These are phyloP conservation scores for Philypnodon macrostomus DNA, from an alignment of 2,797 vertebrate genomes.

Conservation along the genomic window DNA sequence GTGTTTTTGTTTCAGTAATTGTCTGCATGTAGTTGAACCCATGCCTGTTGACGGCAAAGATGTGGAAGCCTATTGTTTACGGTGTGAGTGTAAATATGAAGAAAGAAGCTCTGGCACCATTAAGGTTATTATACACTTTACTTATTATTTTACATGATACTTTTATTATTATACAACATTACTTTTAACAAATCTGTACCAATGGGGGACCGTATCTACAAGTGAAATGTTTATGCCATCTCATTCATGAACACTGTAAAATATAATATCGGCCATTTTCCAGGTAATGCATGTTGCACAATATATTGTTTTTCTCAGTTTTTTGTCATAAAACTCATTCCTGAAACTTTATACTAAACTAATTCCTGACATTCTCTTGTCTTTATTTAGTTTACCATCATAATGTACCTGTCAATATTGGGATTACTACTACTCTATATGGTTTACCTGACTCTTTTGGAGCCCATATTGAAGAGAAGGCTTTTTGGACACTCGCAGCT, in stretches of 20 bases:
- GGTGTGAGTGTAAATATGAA: slow-evolving; percentile 98
- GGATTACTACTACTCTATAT: slow-evolving; percentile 95
- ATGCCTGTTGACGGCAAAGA: slow-evolving; percentile 95
- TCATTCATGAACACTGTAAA: too few species aligned
- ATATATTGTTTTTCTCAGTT: too few species aligned
- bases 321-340: too few species aligned
- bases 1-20: slow-evolving; percentile 79
- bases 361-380: not conserved
- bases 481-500: slow-evolving; percentile 96
- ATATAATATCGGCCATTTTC: too few species aligned
- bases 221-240: too few species aligned
- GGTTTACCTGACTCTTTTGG: slow-evolving; percentile 94
- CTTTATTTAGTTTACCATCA: slow-evolving; percentile 87
- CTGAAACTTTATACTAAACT: not conserved
- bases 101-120: slow-evolving; percentile 97
- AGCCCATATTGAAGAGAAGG: slow-evolving; percentile 92
- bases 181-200: too few species aligned
- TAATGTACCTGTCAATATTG: slow-evolving; percentile 95
- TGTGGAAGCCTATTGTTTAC: slow-evolving; percentile 95
- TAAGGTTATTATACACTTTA: slow-evolving; percentile 75
- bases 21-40: slow-evolving; percentile 93
- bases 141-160: too few species aligned
- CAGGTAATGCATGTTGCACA: too few species aligned
- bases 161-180: too few species aligned
- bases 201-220: too few species aligned